phyloP scores from a whole-genome alignment of 2,113 vertebrate species.

The Scalopus aquaticus region DNA sequence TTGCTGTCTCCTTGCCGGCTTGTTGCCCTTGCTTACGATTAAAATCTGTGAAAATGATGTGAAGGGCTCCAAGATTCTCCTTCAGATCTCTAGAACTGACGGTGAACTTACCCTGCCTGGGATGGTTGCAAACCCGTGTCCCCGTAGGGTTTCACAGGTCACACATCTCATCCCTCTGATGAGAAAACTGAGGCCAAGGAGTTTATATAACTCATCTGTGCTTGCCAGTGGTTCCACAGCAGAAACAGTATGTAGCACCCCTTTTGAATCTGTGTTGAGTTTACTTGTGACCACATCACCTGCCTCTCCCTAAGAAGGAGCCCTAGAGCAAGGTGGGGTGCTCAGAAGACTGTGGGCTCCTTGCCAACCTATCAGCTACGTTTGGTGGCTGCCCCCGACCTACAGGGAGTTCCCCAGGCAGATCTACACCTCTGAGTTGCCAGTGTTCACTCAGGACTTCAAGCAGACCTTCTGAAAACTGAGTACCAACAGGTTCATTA shows the following conservation, averaged over 20 bases:
- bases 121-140: not conserved
- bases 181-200: not conserved
- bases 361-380: not conserved
- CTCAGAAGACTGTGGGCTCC: not conserved
- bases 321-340: not conserved
- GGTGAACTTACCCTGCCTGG: too few species aligned
- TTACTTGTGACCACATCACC: not conserved
- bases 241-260: not conserved
- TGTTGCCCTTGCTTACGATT: too few species aligned
- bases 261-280: not conserved
- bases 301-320: not conserved
- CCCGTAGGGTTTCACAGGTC: not conserved
- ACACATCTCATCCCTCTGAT: not conserved
- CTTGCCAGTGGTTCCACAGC: not conserved
- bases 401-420: not conserved
- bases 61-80: too few species aligned
- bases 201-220: not conserved
- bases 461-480: not conserved
- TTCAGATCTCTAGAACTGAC: too few species aligned
- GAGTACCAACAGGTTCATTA: not conserved
- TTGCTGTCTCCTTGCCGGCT: too few species aligned
- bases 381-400: not conserved
- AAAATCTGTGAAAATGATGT: too few species aligned
- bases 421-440: not conserved
- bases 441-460: not conserved